Percentiles rank a stretch among this genome's conserved stretches.
These are phyloP conservation scores for Hyles lineata DNA, from an alignment of 2,888 invertebrate species.

Conservation along the genomic window DNA sequence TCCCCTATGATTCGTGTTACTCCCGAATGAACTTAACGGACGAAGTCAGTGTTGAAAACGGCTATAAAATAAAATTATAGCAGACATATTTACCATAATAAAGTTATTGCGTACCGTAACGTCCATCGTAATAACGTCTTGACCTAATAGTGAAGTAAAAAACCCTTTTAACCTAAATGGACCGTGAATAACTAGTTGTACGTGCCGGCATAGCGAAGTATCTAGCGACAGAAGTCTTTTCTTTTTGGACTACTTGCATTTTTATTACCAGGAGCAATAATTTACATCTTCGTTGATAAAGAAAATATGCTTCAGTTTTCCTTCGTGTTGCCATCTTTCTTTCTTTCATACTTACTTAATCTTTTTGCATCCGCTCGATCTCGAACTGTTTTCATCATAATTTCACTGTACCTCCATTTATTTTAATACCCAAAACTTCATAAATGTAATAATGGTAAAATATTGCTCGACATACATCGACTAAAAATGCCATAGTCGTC, in stretches of 20 bases:
- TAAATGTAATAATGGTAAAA: too few relatives aligned
- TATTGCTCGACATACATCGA: too few relatives aligned
- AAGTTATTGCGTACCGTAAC: background rate
- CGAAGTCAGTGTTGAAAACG: background rate
- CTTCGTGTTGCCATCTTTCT: too few relatives aligned
- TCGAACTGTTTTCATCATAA: too few relatives aligned
- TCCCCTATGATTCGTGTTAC: too few relatives aligned
- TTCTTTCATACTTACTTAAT: background rate
- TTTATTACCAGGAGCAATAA: background rate
- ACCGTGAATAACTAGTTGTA: slow-evolving; percentile 6
- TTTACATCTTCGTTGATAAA: background rate
- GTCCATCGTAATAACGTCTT: slow-evolving; percentile 6
- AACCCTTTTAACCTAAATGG: slow-evolving; percentile 3
- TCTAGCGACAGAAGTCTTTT: background rate
- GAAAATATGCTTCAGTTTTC: background rate
- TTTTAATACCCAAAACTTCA: too few relatives aligned
- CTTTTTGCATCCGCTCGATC: background rate
- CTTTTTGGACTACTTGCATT: background rate
- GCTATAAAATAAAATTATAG: slow-evolving; percentile 3
- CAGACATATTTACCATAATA: background rate
- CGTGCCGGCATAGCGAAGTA: slow-evolving; percentile 3
- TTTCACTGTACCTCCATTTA: too few relatives aligned
- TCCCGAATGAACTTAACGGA: too few relatives aligned
- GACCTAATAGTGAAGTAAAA: slow-evolving; percentile 6
- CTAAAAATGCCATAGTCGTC: too few relatives aligned